Base-by-base conservation (phyloP, 2,113 vertebrate genomes). In the Vulpes lagopus region DNA sequence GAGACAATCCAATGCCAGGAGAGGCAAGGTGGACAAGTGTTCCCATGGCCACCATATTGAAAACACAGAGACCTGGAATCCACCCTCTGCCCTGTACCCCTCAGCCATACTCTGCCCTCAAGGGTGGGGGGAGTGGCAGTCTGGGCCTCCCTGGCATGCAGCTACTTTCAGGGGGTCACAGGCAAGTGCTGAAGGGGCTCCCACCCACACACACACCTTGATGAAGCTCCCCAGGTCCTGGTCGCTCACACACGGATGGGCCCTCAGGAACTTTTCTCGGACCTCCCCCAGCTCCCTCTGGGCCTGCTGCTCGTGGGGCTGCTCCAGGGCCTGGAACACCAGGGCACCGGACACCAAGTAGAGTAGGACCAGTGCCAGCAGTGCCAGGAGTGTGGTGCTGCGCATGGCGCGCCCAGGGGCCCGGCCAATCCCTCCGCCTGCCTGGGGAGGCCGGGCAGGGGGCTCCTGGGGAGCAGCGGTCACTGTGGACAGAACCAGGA, bases 311-410 rank as follows among this genome's bases (percentile, higher is more conserved):
- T 99, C 99, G 5, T 80, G 27, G 2, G 99, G 98, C n/a, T 98
- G 94, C 97, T 99, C 99, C 97, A 99, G 98, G 64, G 98, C 99
- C 95, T 98, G 98, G 97, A 99, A 99, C 89, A 99, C 98, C 89
- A 99, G 98, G 19, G 99, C 99, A 0, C 99, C 99, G 20, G 99
- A 98, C 88, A 99, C 99, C 98, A 99, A 98, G 98, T 99, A 99
- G 73, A 99, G 97, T 96, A 99, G 98, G 95, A 99, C 99, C 65
- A 99, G 98, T 0, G 98, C 96, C 96, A 99, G 96, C 96, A 99
- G 98, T 15, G 99, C 99, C 95, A 99, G 94, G 14, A 99, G 99
- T 2, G 99, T 99, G 96, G 99, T 98, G 97, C 98, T 98, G 69
- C 99, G 99, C 99, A 99, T 99, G 96, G 98, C 95, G 91, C 96